Base-by-base conservation (phyloP, 2,888 invertebrate species). In the Augochlorella aurata region DNA sequence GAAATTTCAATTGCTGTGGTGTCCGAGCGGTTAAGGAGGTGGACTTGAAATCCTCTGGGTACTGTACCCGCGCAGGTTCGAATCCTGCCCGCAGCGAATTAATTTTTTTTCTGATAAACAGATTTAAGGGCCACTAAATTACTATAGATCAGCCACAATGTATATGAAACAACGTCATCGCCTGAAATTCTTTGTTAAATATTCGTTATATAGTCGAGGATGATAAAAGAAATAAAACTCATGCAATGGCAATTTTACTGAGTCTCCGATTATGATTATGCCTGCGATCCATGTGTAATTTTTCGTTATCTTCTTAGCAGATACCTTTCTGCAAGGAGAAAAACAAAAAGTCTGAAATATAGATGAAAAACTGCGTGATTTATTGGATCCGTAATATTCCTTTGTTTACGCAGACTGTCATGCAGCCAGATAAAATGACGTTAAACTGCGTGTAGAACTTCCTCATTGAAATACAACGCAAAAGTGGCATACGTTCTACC, bases 11-110 rank as follows among this genome's bases (percentile, higher is more conserved):
- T 74, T 85, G 93, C 93, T 93, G 93, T 92, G 93, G 93, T 93
- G 93, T 93, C 93, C 93, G 93, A 93, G 93, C 90, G 93, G 93
- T 93, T 93, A 93, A 93, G 93, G 93, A 92, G 92, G 92, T 93
- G 93, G 93, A 93, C 93, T 93, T 93, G 93, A 93, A 93, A 93
- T 93, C 93, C 93, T 93, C 92, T 93, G 93, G 93, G 93, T 92
- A 14, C 10, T 93, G 85, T 93, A 92, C 93, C 93, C 93, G 93
- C 93, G 91, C 93, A 93, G 93, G 93, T 93, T 93, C 93, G 93
- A 93, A 93, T 93, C 93, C 93, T 93, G 93, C 93, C 92, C 93
- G 93, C 93, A 93, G 93, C 93, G 93, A 89, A 84, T 71, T 86
- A 90, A 91, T 75, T 80, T 82, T 68, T 73, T 61, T 79, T 65